Conservation (phyloP, 2,888 invertebrate genomes). For the Frankliniella intonsa region DNA sequence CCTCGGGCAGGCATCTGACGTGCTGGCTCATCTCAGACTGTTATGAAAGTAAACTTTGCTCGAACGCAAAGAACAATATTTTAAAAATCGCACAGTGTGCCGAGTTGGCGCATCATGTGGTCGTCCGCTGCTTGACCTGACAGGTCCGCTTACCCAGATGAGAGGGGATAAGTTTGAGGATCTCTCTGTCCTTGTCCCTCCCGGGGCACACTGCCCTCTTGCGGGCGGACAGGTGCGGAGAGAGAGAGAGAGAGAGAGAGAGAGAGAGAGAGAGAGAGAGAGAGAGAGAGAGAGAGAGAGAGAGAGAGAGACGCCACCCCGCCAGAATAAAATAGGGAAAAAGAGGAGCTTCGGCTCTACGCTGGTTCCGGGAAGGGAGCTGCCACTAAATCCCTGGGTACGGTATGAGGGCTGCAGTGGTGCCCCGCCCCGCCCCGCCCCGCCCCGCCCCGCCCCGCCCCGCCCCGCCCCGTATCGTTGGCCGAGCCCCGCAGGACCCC, state of each 20-base stretch:
- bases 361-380: no score
- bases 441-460: neutral
- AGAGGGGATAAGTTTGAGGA: neutral
- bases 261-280: no score
- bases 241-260: no score
- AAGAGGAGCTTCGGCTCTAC: neutral
- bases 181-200: neutral
- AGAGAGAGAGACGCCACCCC: no score
- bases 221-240: no score
- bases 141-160: neutral
- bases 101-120: neutral
- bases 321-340: neutral
- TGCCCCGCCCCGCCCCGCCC: neutral
- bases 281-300: no score
- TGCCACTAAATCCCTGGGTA: no score
- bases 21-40: no score
- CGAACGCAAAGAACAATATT: no score
- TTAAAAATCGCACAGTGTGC: neutral
- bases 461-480: neutral
- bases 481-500: neutral
- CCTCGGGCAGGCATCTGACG: no score
- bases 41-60: no score
- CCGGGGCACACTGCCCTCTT: no score
- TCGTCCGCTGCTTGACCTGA: neutral
- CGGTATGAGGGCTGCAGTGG: neutral